Conservation (phyloP, 2,888 invertebrate species). For the Anthrax anthrax region DNA sequence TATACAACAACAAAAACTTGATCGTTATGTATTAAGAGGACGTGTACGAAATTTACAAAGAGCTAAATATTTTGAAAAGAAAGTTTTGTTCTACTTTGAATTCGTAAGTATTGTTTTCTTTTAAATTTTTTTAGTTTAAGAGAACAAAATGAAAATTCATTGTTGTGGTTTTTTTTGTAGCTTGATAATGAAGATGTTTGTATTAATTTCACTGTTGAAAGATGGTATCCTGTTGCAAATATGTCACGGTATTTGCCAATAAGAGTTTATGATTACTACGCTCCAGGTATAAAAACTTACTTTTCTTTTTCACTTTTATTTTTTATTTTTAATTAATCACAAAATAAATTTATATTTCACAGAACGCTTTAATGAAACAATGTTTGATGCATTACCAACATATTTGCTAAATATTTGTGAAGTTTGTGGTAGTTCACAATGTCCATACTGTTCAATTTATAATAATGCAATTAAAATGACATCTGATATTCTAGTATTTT, state of each 20-base stretch:
- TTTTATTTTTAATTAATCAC: neutral
- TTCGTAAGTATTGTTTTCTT: slow-evolving; percentile 55
- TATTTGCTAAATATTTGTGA: slow-evolving; percentile 84
- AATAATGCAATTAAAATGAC: slow-evolving; percentile 37
- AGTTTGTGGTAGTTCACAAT: slow-evolving; percentile 87
- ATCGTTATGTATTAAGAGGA: slow-evolving; percentile 68
- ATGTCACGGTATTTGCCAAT: slow-evolving; percentile 86
- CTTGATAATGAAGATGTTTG: slow-evolving; percentile 73
- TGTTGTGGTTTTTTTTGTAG: slow-evolving; percentile 41
- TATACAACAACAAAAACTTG: slow-evolving; percentile 77
- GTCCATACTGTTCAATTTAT: slow-evolving; percentile 81
- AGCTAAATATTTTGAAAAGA: slow-evolving; percentile 65
- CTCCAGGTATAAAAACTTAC: slow-evolving; percentile 40
- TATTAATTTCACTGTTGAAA: slow-evolving; percentile 80
- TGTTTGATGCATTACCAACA: slow-evolving; percentile 74
- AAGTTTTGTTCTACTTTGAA: slow-evolving; percentile 86
- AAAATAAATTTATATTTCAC: slow-evolving; percentile 23
- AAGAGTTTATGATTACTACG: slow-evolving; percentile 88
- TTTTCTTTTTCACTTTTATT: slow-evolving; percentile 5
- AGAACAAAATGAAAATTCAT: too few relatives aligned
- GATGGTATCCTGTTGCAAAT: slow-evolving; percentile 94
- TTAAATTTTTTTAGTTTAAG: neutral
- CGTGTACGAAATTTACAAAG: slow-evolving; percentile 68
- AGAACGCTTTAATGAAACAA: slow-evolving; percentile 86
- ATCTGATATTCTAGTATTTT: neutral